Percentiles rank a stretch among this genome's conserved stretches.
These are phyloP conservation scores for Uria lomvia DNA, from an alignment of 2,113 vertebrate species.

Conservation along the genomic window DNA sequence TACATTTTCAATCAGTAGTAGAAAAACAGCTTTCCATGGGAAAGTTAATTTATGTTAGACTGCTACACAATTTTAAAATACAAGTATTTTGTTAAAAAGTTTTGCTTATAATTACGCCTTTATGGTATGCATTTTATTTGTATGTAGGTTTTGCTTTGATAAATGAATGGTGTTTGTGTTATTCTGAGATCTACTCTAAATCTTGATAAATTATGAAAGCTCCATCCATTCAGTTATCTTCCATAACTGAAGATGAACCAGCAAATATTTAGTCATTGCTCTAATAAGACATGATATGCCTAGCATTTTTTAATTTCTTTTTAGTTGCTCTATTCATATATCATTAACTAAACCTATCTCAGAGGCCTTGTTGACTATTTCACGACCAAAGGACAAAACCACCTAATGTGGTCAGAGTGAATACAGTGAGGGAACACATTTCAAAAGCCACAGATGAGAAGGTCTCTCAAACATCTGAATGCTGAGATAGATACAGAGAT, in stretches of 20 bases:
- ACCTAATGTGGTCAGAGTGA: not conserved
- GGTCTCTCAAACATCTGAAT: not conserved
- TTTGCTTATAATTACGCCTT: not conserved
- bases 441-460: not conserved
- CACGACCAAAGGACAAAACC: not conserved
- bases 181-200: not conserved
- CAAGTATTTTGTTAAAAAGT: not conserved
- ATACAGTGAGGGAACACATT: not conserved
- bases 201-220: not conserved
- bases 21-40: not conserved
- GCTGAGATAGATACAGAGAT: not conserved
- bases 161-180: not conserved
- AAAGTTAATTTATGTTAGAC: not conserved
- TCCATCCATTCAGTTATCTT: slow-evolving; percentile 1
- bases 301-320: not conserved
- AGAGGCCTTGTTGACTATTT: not conserved
- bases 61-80: not conserved
- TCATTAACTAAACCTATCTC: not conserved
- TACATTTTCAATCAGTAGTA: not conserved
- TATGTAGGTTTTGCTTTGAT: not conserved
- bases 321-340: not conserved
- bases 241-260: not conserved
- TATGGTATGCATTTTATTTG: not conserved
- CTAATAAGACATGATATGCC: not conserved
- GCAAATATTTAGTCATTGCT: not conserved